Evolutionary conservation across 2,888 invertebrate genomes (phyloP).

Genomic region (Agrilus mali): DNA sequence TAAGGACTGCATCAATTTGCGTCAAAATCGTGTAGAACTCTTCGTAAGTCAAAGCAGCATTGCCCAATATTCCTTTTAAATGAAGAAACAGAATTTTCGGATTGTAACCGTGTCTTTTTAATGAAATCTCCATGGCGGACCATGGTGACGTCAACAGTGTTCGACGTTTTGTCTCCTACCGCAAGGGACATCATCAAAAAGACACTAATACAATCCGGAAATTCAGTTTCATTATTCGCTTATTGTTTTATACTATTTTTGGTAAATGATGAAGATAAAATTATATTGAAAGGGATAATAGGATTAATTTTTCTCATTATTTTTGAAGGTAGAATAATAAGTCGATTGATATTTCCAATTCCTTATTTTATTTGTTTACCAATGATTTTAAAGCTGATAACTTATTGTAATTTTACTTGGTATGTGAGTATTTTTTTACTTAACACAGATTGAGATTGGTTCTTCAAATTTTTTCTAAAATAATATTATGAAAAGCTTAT

Average conservation of each 20-base stretch:
- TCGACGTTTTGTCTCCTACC: no score
- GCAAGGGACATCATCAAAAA: no score
- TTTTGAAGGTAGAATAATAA: conserved; percentile 41
- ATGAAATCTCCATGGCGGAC: no score
- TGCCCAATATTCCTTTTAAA: no score
- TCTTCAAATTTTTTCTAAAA: conserved; percentile 32
- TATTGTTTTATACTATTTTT: conserved; percentile 42
- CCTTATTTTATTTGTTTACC: conserved; percentile 43
- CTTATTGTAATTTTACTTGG: conserved; percentile 39
- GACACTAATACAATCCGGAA: no score
- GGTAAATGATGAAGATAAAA: conserved; percentile 40
- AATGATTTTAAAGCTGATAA: conserved; percentile 39
- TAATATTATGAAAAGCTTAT: conserved; percentile 18
- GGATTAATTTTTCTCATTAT: conserved; percentile 39
- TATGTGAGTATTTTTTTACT: conserved; percentile 29
- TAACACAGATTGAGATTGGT: conserved; percentile 36
- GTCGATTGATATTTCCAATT: conserved; percentile 41
- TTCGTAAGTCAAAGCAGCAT: no score
- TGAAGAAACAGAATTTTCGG: no score
- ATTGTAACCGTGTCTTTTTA: no score
- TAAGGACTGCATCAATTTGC: no score
- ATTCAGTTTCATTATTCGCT: conserved; percentile 42
- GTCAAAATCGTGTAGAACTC: no score
- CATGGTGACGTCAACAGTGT: no score
- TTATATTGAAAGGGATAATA: conserved; percentile 39